A percentile compares a stretch with the other conserved stretches of the same genome.
These are phyloP conservation scores for Xenotilapia caudafasciata DNA, from an alignment of 2,113 vertebrate species.

Conservation along the genomic window DNA sequence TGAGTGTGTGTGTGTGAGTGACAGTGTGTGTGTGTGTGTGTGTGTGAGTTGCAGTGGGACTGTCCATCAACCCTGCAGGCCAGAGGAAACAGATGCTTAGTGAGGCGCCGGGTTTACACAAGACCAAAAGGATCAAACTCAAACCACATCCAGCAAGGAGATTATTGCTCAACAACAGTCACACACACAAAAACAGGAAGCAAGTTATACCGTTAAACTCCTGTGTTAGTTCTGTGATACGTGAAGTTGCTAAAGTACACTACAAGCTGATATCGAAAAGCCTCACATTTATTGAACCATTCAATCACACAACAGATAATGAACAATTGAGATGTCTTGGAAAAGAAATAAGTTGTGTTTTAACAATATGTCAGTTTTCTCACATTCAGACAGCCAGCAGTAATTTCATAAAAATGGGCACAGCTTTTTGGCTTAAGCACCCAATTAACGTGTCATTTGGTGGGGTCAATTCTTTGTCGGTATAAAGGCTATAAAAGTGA, in stretches of 20 bases:
- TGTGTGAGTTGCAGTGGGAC: not conserved
- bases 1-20: not conserved
- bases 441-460: not conserved
- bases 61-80: not conserved
- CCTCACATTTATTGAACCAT: not conserved
- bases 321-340: not conserved
- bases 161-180: slow-evolving; percentile 10
- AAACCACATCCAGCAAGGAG: not conserved
- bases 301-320: not conserved
- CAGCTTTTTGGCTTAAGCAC: not conserved
- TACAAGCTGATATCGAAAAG: not conserved
- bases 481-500: not conserved
- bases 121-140: slow-evolving; percentile 5
- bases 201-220: not conserved
- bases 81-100: slow-evolving; percentile 46
- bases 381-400: not conserved
- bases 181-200: slow-evolving; percentile 6
- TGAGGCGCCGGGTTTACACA: slow-evolving; percentile 3
- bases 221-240: not conserved
- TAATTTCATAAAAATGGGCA: not conserved
- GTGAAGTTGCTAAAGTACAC: not conserved
- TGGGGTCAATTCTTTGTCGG: not conserved
- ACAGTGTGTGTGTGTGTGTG: too few relatives aligned
- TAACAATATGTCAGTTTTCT: not conserved
- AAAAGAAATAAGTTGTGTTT: not conserved